Percentiles rank a stretch among this genome's conserved stretches.
These are phyloP conservation scores for Himantopus leucocephalus DNA, from an alignment of 2,113 vertebrate genomes.

Conservation along the genomic window DNA sequence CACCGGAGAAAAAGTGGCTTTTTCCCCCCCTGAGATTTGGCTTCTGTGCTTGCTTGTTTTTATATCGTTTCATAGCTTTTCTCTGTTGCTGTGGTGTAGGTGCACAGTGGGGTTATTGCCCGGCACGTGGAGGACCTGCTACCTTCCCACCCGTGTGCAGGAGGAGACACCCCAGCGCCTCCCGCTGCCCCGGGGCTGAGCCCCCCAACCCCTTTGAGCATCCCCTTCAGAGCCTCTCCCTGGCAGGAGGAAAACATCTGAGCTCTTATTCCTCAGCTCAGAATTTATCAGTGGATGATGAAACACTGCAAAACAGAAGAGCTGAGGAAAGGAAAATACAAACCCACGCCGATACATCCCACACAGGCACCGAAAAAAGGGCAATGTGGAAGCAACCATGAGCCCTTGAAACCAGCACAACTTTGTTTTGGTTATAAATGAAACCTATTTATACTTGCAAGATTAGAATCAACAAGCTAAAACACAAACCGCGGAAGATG, in stretches of 20 bases:
- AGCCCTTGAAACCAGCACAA: background rate
- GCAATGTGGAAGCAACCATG: rapidly evolving
- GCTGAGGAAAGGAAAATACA: background rate
- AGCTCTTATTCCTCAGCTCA: background rate
- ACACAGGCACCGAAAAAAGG: background rate
- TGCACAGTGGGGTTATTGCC: rapidly evolving
- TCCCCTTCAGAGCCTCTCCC: background rate
- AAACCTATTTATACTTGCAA: background rate
- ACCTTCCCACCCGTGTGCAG: background rate
- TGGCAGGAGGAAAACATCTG: background rate
- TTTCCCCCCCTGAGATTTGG: background rate
- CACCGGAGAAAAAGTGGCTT: rapidly evolving
- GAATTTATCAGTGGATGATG: background rate
- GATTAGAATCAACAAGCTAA: background rate
- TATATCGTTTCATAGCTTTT: background rate
- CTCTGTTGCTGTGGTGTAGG: background rate
- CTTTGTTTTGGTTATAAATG: background rate
- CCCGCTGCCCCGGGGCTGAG: background rate
- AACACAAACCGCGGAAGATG: background rate
- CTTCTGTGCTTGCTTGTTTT: background rate
- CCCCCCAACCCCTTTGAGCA: background rate
- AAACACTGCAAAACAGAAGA: background rate
- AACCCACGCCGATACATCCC: background rate
- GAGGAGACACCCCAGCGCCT: background rate
- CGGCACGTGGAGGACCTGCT: background rate